A percentile compares a stretch with the other conserved stretches of the same genome.
phyloP scores from a whole-genome alignment of 1,140 invertebrate species.

The Drosophila asahinai region DNA sequence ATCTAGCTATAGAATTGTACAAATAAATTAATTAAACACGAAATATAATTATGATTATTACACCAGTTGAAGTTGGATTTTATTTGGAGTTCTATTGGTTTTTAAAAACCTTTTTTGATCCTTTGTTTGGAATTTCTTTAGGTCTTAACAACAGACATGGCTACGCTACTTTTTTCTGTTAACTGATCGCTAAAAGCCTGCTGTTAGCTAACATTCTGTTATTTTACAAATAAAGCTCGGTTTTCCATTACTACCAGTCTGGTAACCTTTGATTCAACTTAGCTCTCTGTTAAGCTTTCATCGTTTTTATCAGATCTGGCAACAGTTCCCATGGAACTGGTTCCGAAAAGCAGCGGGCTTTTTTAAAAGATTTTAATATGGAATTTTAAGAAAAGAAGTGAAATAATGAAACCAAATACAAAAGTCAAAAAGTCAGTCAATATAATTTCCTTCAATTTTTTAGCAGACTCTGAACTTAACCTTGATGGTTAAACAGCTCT shows the following conservation, averaged over 20 bases:
- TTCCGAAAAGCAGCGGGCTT: neutral
- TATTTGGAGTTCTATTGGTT: neutral
- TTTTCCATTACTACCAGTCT: neutral
- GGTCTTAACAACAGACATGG: neutral
- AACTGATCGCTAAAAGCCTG: neutral
- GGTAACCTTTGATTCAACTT: neutral
- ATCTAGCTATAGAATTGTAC: constrained; percentile 74
- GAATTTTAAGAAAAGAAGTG: no score
- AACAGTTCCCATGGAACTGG: neutral
- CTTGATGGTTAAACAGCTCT: no score
- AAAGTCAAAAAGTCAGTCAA: no score
- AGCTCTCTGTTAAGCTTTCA: neutral
- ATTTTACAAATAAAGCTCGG: neutral
- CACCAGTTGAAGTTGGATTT: constrained; percentile 28
- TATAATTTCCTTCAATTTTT: no score
- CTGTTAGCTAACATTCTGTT: neutral
- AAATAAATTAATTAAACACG: constrained; percentile 78
- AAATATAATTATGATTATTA: constrained; percentile 70
- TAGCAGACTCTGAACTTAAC: no score
- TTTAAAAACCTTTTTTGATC: no score
- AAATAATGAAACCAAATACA: neutral
- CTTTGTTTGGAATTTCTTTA: neutral
- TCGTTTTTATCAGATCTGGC: constrained; percentile 15
- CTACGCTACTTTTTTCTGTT: neutral
- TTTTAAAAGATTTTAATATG: neutral